Percentiles rank a stretch among this genome's conserved stretches.
Evolutionary conservation across 1,140 invertebrate genomes (phyloP).

Genomic region (Drosophila kikkawai): DNA sequence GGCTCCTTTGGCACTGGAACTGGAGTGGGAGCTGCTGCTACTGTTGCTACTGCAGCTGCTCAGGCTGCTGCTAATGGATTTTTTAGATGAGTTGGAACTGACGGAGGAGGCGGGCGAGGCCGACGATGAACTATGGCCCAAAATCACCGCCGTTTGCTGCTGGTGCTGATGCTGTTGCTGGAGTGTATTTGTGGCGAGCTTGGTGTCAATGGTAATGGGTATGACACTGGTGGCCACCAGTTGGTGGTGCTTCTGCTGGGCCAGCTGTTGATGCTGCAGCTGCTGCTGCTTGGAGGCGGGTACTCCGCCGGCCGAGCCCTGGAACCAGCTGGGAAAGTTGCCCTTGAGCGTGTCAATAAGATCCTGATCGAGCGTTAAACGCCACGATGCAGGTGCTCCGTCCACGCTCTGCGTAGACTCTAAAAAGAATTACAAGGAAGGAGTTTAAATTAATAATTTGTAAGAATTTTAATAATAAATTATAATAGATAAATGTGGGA

Average conservation of each 20-base stretch:
- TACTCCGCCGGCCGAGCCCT: slow-evolving; percentile 72
- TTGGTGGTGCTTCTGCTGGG: slow-evolving; percentile 62
- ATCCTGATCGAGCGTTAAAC: slow-evolving; percentile 95
- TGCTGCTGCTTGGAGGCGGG: slow-evolving; percentile 68
- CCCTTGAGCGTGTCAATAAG: slow-evolving; percentile 94
- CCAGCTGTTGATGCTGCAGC: slow-evolving; percentile 61
- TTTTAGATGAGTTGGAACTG: slow-evolving; percentile 78
- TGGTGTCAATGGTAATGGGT: slow-evolving; percentile 78
- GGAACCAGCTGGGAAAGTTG: slow-evolving; percentile 97
- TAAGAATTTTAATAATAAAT: not conserved
- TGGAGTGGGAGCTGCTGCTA: slow-evolving; percentile 36
- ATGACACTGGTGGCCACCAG: slow-evolving; percentile 67
- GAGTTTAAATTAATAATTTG: not conserved
- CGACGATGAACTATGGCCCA: slow-evolving; percentile 68
- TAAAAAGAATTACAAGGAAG: slow-evolving; percentile 85
- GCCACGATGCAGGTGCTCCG: slow-evolving; percentile 93
- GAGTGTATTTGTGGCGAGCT: slow-evolving; percentile 71
- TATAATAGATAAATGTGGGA: not conserved
- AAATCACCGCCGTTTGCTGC: slow-evolving; percentile 54
- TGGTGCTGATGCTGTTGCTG: slow-evolving; percentile 44
- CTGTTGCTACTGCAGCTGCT: slow-evolving; percentile 69
- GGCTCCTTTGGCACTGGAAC: slow-evolving; percentile 41
- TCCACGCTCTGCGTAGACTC: slow-evolving; percentile 93
- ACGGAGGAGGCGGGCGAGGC: slow-evolving; percentile 79
- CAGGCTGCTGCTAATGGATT: slow-evolving; percentile 67